Conservation (phyloP, 2,113 vertebrate species). For the Calyptommatus sinebrachiatus region DNA sequence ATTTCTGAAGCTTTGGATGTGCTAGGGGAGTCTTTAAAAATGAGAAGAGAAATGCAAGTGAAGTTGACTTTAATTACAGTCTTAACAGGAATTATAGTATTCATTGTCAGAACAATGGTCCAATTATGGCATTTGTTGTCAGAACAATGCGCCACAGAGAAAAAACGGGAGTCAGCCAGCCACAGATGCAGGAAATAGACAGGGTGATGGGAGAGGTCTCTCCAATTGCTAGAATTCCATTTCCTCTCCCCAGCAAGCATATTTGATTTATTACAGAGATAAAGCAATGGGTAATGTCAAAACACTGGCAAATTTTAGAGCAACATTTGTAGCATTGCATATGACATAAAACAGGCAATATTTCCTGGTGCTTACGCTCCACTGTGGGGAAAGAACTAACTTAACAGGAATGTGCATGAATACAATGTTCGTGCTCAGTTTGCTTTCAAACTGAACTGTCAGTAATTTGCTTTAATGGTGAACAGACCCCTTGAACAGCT, state of each 20-base stretch:
- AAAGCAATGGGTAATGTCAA: constrained; percentile 47
- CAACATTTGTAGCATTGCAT: constrained; percentile 56
- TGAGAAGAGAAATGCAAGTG: background rate
- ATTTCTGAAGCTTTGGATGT: background rate
- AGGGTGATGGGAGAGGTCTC: constrained; percentile 3
- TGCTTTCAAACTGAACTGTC: too few relatives aligned
- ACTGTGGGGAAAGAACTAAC: constrained; percentile 69
- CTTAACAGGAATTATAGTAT: background rate
- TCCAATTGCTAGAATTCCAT: constrained; percentile 28
- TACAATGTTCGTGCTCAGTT: too few relatives aligned
- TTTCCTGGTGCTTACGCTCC: constrained; percentile 71
- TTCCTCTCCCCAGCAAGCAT: constrained; percentile 44
- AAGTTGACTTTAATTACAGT: constrained; percentile 13
- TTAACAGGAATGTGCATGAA: constrained; percentile 41
- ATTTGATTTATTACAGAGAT: constrained; percentile 67
- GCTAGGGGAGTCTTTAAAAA: rapidly evolving
- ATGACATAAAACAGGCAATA: constrained; percentile 70
- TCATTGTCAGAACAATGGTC: background rate
- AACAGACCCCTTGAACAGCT: too few relatives aligned
- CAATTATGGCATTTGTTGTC: background rate
- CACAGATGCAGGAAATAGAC: background rate
- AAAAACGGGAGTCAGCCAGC: background rate
- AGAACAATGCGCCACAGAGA: background rate
- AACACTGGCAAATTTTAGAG: constrained; percentile 62
- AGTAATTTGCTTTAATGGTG: too few relatives aligned